Percentiles rank a stretch among this genome's conserved stretches.
phyloP scores from a whole-genome alignment of 1,140 invertebrate genomes.

The Aphelenchoides besseyi region DNA sequence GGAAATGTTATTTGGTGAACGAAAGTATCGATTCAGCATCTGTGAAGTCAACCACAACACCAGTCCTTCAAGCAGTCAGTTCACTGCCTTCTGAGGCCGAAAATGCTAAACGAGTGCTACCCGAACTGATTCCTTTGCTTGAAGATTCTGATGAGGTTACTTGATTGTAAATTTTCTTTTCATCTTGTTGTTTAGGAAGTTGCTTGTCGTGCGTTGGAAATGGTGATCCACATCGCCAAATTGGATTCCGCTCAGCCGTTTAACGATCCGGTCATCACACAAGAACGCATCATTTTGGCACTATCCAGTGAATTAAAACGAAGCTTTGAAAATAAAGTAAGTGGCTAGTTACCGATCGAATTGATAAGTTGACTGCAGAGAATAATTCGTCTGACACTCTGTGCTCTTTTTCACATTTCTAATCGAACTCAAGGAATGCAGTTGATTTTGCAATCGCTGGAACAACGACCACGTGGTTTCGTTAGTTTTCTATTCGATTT shows the following conservation, averaged over 20 bases:
- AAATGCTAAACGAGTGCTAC: constrained; percentile 37
- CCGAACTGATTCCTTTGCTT: constrained; percentile 42
- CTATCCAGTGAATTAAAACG: constrained; percentile 29
- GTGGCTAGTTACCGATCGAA: too few relatives aligned
- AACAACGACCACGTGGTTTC: not conserved
- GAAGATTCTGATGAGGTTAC: constrained; percentile 36
- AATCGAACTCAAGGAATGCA: constrained; percentile 41
- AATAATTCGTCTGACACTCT: constrained; percentile 27
- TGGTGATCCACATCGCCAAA: constrained; percentile 36
- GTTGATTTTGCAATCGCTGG: constrained; percentile 24
- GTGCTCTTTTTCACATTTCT: constrained; percentile 39
- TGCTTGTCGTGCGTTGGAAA: constrained; percentile 32
- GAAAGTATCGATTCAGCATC: not conserved
- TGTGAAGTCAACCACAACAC: not conserved
- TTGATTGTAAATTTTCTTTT: not conserved
- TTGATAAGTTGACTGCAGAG: too few relatives aligned
- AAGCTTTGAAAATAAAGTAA: constrained; percentile 37
- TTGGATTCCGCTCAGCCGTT: constrained; percentile 22
- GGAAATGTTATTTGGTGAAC: not conserved
- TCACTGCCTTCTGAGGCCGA: constrained; percentile 26
- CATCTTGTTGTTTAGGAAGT: constrained; percentile 33
- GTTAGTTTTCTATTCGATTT: constrained; percentile 4
- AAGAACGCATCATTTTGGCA: constrained; percentile 27
- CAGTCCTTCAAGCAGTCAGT: not conserved
- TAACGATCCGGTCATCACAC: constrained; percentile 22